Evolutionary conservation across 2,113 vertebrate genomes (phyloP).

Genomic region (Melanerpes aurifrons): DNA sequence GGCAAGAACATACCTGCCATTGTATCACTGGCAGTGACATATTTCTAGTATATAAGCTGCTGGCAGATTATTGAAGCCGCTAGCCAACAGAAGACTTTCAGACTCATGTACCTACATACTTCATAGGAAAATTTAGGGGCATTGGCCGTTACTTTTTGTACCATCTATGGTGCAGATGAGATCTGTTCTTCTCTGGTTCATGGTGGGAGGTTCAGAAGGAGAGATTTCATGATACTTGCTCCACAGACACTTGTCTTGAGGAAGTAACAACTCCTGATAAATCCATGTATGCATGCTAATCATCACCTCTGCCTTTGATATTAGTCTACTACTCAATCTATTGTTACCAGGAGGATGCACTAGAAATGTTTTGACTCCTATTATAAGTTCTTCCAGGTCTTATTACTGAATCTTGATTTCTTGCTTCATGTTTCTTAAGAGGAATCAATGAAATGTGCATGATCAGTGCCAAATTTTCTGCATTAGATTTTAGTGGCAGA

Average conservation of each 20-base stretch:
- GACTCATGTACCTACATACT: not conserved
- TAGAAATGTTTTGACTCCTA: not conserved
- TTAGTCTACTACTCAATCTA: not conserved
- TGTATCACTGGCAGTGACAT: not conserved
- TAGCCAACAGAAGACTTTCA: not conserved
- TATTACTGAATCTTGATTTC: not conserved
- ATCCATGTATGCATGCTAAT: not conserved
- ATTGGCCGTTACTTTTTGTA: not conserved
- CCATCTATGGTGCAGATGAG: not conserved
- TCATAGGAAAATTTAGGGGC: not conserved
- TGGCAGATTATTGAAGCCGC: not conserved
- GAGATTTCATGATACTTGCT: not conserved
- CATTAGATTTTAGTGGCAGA: not conserved
- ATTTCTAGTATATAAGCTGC: not conserved
- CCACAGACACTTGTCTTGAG: not conserved
- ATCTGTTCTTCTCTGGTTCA: not conserved
- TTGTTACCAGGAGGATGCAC: not conserved
- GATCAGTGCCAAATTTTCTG: not conserved
- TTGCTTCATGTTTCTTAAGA: not conserved
- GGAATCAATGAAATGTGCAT: not conserved
- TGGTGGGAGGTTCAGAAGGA: not conserved
- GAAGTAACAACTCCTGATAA: not conserved
- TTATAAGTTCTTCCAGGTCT: not conserved
- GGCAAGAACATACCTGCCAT: not conserved
- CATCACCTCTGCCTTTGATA: not conserved